phyloP scores from a whole-genome alignment of 2,113 vertebrate genomes.

The Thinocorus orbignyianus region DNA sequence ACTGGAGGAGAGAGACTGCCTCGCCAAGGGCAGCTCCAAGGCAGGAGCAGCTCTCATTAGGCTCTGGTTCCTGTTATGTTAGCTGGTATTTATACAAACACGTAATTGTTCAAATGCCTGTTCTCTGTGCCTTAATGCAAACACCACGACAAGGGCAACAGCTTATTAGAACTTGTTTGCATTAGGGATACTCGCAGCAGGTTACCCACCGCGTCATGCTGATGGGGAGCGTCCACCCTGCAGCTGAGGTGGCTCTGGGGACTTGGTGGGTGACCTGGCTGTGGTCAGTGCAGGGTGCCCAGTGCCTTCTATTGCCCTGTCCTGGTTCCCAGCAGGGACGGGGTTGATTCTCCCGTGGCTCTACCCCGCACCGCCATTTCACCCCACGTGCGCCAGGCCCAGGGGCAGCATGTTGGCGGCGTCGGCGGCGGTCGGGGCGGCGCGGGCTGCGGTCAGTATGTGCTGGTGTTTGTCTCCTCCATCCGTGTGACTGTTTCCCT shows the following conservation, averaged over 20 bases:
- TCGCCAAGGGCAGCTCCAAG: neutral
- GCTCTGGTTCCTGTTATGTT: neutral
- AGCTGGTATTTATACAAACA: neutral
- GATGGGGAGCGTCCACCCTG: neutral
- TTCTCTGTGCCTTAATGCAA: neutral
- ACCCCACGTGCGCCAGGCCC: too few relatives aligned
- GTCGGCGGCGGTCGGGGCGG: too few relatives aligned
- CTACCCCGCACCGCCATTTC: too few relatives aligned
- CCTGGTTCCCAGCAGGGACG: too few relatives aligned
- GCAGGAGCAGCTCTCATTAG: neutral
- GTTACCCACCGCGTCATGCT: neutral
- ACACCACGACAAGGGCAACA: neutral
- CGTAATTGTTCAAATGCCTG: neutral
- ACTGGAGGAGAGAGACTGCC: neutral
- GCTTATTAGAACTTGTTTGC: neutral
- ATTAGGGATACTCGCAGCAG: neutral
- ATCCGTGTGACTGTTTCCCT: too few relatives aligned
- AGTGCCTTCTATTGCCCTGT: accelerated
- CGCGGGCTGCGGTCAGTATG: too few relatives aligned
- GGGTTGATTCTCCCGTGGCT: too few relatives aligned
- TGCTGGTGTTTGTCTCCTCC: too few relatives aligned
- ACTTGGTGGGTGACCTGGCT: neutral
- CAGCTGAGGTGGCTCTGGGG: neutral
- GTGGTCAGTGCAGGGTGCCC: too few relatives aligned
- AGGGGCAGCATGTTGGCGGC: too few relatives aligned